phyloP scores from a whole-genome alignment of 1,140 invertebrate genomes.

The Drosophila seguyi region DNA sequence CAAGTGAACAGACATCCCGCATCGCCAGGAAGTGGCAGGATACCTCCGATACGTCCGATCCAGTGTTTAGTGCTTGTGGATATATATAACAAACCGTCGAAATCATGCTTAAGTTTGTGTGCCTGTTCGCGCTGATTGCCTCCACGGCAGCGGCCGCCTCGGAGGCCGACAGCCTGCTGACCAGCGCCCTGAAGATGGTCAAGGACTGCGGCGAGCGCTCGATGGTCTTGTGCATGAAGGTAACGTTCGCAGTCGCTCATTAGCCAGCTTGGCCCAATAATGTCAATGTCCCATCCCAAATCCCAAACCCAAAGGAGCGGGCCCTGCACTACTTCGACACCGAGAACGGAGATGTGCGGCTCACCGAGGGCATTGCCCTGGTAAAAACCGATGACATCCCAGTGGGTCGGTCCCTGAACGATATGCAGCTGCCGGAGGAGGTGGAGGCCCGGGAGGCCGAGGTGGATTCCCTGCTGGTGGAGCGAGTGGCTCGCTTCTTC shows the following conservation, averaged over 20 bases:
- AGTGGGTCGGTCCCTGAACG: conserved; percentile 86
- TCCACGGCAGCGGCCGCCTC: conserved; percentile 81
- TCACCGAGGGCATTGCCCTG: conserved; percentile 90
- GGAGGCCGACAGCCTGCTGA: conserved; percentile 85
- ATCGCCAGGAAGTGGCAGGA: conserved; percentile 44
- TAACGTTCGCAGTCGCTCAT: conserved; percentile 55
- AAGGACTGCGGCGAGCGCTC: conserved; percentile 89
- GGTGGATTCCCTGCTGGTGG: conserved; percentile 90
- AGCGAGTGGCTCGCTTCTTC: conserved; percentile 90
- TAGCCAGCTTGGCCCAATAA: background rate
- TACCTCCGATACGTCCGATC: conserved; percentile 11
- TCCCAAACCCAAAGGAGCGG: conserved; percentile 86
- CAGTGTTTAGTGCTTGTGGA: conserved; percentile 61
- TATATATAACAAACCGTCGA: conserved; percentile 21
- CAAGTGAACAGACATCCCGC: conserved; percentile 48
- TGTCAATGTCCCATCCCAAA: conserved; percentile 5
- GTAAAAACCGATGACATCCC: conserved; percentile 88
- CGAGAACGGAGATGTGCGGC: conserved; percentile 86
- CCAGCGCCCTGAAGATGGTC: conserved; percentile 88
- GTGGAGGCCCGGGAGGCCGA: conserved; percentile 90
- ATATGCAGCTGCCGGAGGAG: conserved; percentile 88
- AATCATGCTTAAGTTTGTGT: conserved; percentile 86
- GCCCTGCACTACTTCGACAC: conserved; percentile 89
- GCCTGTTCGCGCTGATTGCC: conserved; percentile 86
- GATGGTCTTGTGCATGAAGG: conserved; percentile 91